Conservation (phyloP, 2,888 invertebrate species). For the Icerya purchasi region DNA sequence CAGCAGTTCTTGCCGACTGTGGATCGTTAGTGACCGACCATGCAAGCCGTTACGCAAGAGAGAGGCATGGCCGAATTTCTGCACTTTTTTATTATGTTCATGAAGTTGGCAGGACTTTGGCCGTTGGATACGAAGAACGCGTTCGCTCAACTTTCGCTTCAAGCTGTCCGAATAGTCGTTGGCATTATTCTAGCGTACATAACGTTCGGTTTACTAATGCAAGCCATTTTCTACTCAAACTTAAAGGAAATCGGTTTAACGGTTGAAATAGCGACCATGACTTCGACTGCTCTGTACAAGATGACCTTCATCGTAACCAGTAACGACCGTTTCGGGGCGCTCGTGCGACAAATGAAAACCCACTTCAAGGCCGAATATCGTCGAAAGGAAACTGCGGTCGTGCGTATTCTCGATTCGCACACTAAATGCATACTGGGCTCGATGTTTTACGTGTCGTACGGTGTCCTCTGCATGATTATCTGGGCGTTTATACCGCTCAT, state of each 20-base stretch:
- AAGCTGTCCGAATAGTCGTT: not conserved
- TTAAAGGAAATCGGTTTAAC: constrained; percentile 12
- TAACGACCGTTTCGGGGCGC: not conserved
- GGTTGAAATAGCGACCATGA: constrained; percentile 13
- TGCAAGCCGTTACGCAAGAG: too few relatives aligned
- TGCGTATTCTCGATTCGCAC: not conserved
- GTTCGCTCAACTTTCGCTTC: not conserved
- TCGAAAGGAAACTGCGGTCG: not conserved
- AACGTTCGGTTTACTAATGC: not conserved
- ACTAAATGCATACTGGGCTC: not conserved
- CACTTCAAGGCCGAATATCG: not conserved
- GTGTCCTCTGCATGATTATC: not conserved
- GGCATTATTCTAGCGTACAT: not conserved
- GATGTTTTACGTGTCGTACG: not conserved
- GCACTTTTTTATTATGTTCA: not conserved
- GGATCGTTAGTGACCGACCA: too few relatives aligned
- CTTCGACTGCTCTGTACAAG: constrained; percentile 10
- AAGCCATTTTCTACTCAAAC: constrained; percentile 8
- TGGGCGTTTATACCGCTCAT: not conserved
- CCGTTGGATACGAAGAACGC: not conserved
- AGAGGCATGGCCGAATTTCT: not conserved
- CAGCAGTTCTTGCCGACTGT: too few relatives aligned
- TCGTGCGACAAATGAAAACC: not conserved
- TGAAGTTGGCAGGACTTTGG: not conserved
- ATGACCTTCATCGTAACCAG: not conserved